These are phyloP conservation scores for Gymnocheta viridis DNA, from an alignment of 2,888 invertebrate species.

Conservation along the genomic window DNA sequence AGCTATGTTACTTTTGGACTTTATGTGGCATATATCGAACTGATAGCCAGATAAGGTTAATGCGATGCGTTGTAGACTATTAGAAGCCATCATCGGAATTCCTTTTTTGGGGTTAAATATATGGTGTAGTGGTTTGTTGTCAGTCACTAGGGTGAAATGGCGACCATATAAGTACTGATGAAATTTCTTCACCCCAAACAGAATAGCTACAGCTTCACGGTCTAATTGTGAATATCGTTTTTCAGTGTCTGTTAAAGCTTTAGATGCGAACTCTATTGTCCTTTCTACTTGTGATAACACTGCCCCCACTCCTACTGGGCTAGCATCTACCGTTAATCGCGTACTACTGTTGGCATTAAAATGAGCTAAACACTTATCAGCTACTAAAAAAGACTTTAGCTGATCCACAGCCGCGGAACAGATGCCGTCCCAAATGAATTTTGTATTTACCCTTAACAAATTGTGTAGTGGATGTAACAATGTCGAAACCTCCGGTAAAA, in stretches of 20 bases:
- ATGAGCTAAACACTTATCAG: constrained; percentile 69
- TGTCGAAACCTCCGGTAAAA: constrained; percentile 74
- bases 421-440: constrained; percentile 73
- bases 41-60: no score
- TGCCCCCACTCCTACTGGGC: not conserved
- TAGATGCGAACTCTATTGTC: constrained; percentile 78
- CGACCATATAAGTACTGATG: no score
- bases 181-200: constrained; percentile 76
- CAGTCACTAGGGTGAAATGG: no score
- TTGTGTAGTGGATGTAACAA: no score
- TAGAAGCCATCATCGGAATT: no score
- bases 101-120: no score
- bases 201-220: constrained; percentile 15
- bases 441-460: constrained; percentile 63
- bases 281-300: constrained; percentile 77
- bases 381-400: constrained; percentile 72
- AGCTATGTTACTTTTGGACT: no score
- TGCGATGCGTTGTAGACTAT: no score
- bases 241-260: constrained; percentile 54
- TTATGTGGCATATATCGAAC: no score
- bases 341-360: constrained; percentile 63
- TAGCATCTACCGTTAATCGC: constrained; percentile 33
- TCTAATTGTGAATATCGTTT: constrained; percentile 59
- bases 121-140: no score
- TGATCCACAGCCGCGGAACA: constrained; percentile 75